These are phyloP conservation scores for Aphelenchoides besseyi DNA, from an alignment of 1,140 invertebrate species.

Conservation along the genomic window DNA sequence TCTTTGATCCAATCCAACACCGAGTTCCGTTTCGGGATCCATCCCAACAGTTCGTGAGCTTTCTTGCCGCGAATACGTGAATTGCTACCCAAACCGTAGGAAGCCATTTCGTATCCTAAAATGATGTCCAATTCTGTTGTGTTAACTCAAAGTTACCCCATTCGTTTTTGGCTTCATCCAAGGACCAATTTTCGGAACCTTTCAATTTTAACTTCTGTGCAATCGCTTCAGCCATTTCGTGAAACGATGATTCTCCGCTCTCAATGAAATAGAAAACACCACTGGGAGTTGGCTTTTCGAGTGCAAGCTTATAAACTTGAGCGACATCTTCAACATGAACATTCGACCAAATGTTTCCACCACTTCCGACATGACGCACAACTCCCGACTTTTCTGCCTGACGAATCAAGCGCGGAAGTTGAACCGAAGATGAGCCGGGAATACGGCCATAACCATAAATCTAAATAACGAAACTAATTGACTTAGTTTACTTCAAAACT, in stretches of 20 bases:
- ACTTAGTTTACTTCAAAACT: background rate
- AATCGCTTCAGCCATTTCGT: constrained; percentile 9
- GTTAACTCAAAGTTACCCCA: too few relatives aligned
- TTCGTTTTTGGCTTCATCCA: constrained; percentile 13
- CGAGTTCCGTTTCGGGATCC: constrained; percentile 6
- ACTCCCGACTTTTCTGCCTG: constrained; percentile 17
- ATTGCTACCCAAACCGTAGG: background rate
- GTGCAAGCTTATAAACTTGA: constrained; percentile 12
- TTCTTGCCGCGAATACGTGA: background rate
- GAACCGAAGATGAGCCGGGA: background rate
- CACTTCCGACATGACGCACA: constrained; percentile 19
- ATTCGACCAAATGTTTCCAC: constrained; percentile 27
- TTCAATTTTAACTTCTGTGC: background rate
- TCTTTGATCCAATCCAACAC: constrained; percentile 9
- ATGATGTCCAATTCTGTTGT: too few relatives aligned
- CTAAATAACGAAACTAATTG: background rate
- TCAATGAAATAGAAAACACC: constrained; percentile 19
- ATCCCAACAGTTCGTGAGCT: constrained; percentile 3
- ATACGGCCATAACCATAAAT: background rate
- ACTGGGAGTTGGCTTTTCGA: constrained; percentile 5
- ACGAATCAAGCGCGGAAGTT: constrained; percentile 9
- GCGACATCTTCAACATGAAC: constrained; percentile 20
- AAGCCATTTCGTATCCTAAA: constrained; percentile 9
- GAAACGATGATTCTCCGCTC: constrained; percentile 6
- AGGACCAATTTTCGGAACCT: background rate